Evolutionary conservation across 2,888 invertebrate species (phyloP).

Genomic region (Globia sparganii): DNA sequence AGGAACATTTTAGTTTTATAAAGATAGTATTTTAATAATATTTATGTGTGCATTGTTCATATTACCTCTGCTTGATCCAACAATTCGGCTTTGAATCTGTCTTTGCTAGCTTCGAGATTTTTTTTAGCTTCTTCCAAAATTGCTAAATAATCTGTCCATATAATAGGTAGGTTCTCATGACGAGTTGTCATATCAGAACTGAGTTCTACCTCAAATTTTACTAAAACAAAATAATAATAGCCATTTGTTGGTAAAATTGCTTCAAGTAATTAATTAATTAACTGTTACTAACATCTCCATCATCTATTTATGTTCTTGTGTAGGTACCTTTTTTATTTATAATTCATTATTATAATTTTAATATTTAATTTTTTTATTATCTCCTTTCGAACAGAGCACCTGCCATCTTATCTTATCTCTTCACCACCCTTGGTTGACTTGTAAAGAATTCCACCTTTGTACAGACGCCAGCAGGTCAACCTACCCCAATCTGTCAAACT

Average conservation of each 20-base stretch:
- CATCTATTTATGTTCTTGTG: background rate
- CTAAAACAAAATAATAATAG: conserved; percentile 67
- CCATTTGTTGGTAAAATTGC: background rate
- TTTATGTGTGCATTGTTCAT: background rate
- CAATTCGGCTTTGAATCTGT: conserved; percentile 93
- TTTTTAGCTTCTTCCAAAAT: conserved; percentile 93
- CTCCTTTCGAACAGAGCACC: background rate
- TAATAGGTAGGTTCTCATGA: conserved; percentile 90
- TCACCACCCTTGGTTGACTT: background rate
- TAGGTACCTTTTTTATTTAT: background rate
- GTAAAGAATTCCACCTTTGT: background rate
- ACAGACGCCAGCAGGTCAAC: no score
- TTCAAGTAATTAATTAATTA: background rate
- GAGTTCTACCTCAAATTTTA: conserved; percentile 94
- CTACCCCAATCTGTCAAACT: no score
- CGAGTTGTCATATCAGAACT: conserved; percentile 90
- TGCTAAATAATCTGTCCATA: conserved; percentile 93
- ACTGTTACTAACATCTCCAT: background rate
- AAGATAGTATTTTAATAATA: no score
- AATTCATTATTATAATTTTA: no score
- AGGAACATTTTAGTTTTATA: background rate
- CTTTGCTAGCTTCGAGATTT: conserved; percentile 93
- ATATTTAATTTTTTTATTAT: background rate
- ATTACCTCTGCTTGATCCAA: conserved; percentile 92
- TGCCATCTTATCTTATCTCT: background rate